These are phyloP conservation scores for Dryobates pubescens DNA, from an alignment of 2,797 vertebrate species.

Conservation along the genomic window DNA sequence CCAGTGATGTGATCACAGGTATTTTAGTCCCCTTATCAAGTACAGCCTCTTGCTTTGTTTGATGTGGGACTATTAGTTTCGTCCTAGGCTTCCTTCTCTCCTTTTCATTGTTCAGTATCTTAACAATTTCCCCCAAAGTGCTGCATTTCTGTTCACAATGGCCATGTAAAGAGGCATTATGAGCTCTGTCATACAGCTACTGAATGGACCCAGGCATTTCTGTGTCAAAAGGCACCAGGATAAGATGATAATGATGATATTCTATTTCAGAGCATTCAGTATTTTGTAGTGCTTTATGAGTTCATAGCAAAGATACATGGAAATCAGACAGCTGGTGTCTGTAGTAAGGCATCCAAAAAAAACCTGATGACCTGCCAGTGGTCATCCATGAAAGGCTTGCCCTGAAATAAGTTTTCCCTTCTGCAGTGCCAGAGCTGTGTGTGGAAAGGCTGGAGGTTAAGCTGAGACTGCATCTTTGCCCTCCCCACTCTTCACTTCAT, in stretches of 20 bases:
- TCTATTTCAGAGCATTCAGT: not conserved
- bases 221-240: not conserved
- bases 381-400: not conserved
- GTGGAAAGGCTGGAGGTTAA: not conserved
- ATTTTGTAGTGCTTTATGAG: not conserved
- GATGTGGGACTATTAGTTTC: not conserved
- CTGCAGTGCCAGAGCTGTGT: rapidly evolving
- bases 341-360: not conserved
- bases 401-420: not conserved
- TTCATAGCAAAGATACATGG: not conserved
- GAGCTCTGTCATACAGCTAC: not conserved
- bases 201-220: not conserved
- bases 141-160: not conserved
- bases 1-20: not conserved
- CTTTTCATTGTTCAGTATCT: not conserved
- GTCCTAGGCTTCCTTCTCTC: not conserved
- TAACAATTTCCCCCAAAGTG: not conserved
- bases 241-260: not conserved
- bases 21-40: not conserved
- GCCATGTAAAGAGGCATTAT: not conserved
- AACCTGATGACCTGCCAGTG: not conserved
- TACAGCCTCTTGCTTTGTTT: not conserved
- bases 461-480: not conserved
- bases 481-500: not conserved
- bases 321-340: not conserved